Evolutionary conservation across 2,797 vertebrate genomes (phyloP).

Genomic region (Thaleichthys pacificus): DNA sequence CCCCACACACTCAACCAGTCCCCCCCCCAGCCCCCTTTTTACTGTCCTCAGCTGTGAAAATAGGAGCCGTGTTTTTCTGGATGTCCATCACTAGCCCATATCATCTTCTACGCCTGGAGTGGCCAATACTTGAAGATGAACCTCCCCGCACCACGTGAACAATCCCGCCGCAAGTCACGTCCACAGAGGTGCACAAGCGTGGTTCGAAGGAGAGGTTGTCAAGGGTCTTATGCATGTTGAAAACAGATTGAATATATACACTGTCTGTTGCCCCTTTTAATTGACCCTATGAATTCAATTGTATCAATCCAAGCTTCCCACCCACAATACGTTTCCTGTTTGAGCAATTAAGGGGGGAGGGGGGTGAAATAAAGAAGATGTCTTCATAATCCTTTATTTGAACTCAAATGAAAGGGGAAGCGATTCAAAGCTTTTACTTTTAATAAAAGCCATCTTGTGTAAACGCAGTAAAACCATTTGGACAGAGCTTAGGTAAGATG

Average conservation of each 20-base stretch:
- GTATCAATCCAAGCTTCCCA: background rate
- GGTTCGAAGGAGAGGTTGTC: background rate
- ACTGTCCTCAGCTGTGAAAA: slow-evolving; percentile 65
- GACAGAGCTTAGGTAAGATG: slow-evolving; percentile 32
- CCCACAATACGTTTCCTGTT: slow-evolving; percentile 6
- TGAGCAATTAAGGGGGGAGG: slow-evolving; percentile 14
- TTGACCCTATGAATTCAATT: background rate
- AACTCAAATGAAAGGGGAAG: slow-evolving; percentile 30
- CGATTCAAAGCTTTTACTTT: slow-evolving; percentile 20
- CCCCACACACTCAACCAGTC: slow-evolving; percentile 5
- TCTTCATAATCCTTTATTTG: slow-evolving; percentile 25
- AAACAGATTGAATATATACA: background rate
- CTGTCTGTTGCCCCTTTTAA: slow-evolving; percentile 4
- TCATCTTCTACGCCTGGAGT: slow-evolving; percentile 32
- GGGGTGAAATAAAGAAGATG: slow-evolving; percentile 9
- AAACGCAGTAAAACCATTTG: slow-evolving; percentile 27
- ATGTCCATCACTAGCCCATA: slow-evolving; percentile 35
- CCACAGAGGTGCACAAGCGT: background rate
- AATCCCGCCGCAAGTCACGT: background rate
- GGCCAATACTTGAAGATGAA: slow-evolving; percentile 26
- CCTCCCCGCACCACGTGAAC: slow-evolving; percentile 27
- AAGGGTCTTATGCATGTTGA: background rate
- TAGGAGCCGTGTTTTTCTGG: slow-evolving; percentile 43
- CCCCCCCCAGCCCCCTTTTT: slow-evolving; percentile 26
- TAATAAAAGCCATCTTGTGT: slow-evolving; percentile 44